These are phyloP conservation scores for Circaetus gallicus DNA, from an alignment of 2,113 vertebrate genomes.

Conservation along the genomic window DNA sequence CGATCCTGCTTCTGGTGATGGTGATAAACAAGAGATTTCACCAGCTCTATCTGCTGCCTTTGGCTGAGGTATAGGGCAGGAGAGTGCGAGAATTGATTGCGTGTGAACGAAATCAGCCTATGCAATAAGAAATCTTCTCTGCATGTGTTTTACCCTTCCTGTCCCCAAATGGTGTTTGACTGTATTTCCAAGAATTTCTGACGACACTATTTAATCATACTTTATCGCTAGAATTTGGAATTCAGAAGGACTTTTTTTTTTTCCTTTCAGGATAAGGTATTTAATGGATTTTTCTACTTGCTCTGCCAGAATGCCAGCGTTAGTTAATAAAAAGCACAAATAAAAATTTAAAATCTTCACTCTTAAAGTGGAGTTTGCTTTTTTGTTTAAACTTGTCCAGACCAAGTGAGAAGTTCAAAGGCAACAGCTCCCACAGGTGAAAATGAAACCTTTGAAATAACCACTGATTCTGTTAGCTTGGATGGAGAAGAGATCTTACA, in stretches of 20 bases:
- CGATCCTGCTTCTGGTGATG: not conserved
- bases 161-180: not conserved
- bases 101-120: not conserved
- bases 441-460: conserved; percentile 38
- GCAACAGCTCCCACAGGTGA: not conserved
- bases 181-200: not conserved
- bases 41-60: not conserved
- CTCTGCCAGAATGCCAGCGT: not conserved
- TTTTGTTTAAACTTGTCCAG: not conserved
- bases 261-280: not conserved
- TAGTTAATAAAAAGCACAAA: not conserved
- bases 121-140: not conserved
- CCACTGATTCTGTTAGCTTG: not conserved
- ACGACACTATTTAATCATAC: not conserved
- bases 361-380: not conserved
- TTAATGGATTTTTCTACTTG: not conserved
- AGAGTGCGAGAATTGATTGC: not conserved
- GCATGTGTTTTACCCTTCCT: not conserved
- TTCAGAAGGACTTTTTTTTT: not conserved
- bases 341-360: not conserved
- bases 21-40: not conserved
- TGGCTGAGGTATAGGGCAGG: not conserved
- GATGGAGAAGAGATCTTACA: not conserved
- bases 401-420: not conserved
- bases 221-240: not conserved